These are phyloP conservation scores for Antedon bifida DNA, from an alignment of 35 echinoderm and acorn worm species.

Conservation along the genomic window DNA sequence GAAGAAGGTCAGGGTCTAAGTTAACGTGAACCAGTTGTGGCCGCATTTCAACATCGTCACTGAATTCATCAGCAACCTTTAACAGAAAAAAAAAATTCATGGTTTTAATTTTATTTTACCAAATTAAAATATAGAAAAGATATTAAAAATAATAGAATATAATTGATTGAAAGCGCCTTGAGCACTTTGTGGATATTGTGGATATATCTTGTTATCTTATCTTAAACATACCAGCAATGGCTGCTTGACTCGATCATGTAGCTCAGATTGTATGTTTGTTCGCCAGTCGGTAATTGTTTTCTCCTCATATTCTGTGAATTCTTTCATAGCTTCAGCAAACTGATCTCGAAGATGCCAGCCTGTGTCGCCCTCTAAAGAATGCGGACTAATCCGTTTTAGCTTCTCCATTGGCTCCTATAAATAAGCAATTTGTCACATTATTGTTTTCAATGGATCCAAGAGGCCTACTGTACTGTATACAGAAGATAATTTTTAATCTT, in stretches of 20 bases:
- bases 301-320: slow-evolving; percentile 73
- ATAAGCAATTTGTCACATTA: background rate
- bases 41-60: slow-evolving; percentile 61
- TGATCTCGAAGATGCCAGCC: slow-evolving; percentile 95
- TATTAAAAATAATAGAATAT: no score
- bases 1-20: slow-evolving; percentile 70
- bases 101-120: no score
- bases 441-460: background rate
- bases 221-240: slow-evolving; percentile 91
- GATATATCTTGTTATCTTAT: no score
- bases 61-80: slow-evolving; percentile 83
- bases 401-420: slow-evolving; percentile 95
- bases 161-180: no score
- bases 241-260: slow-evolving; percentile 86
- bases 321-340: slow-evolving; percentile 76
- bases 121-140: background rate
- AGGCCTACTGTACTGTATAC: no score
- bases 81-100: slow-evolving; percentile 1
- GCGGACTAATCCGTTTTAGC: slow-evolving; percentile 79
- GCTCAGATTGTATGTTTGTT: slow-evolving; percentile 56
- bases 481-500: background rate
- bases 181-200: no score
- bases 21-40: slow-evolving; percentile 85
- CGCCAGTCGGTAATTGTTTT: slow-evolving; percentile 64
- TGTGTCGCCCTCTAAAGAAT: slow-evolving; percentile 87